Base-by-base conservation (phyloP, 2,888 invertebrate genomes). In the Plebejus argus region DNA sequence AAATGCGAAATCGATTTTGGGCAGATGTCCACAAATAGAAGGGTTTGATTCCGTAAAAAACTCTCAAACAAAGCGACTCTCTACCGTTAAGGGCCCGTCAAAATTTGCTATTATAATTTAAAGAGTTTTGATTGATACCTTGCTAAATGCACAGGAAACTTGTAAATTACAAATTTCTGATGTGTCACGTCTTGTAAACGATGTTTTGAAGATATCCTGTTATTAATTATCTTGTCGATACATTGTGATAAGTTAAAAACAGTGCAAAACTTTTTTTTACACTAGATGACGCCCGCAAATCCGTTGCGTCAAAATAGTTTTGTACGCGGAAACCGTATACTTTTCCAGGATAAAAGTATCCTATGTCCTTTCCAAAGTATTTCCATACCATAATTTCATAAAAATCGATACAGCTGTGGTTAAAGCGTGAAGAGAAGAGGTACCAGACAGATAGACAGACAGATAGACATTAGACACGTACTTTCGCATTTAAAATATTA, bases 11-110 rank as follows among this genome's bases (percentile, higher is more conserved):
- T 91, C 89, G 91, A 92, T 92, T 93, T 92, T 66, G 89, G 91
- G 92, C 94, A 94, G 94, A 93, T 94, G 94, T 91, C 92, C 89
- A 86, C 88, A 89, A 88, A 90, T 90, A 91, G 89, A 93, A 92
- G 91, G 91, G 93, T 92, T 93, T n/a, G n/a, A 82, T 85, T 86
- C 88, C 89, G 82, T 85, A 89, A 91, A 91, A 91, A 92, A 89
- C 87, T 88, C 80, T 89, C 90, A 92, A 91, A 92, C 91, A 92
- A 92, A 89, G 20, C 66, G 86, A 88, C 79, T 83, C 78, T 81
- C 82, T 83, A 86, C 91, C 89, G 91, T 91, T 91, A 93, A 88
- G 87, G 88, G 87, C 88, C 90, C 90, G 90, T 90, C 89, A 90
- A 90, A 89, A 88, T 88, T 88, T 82, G 86, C 88, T 85, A 89